Evolutionary conservation across 2,888 invertebrate species (phyloP).

Genomic region (Kryphioiulus occultus): DNA sequence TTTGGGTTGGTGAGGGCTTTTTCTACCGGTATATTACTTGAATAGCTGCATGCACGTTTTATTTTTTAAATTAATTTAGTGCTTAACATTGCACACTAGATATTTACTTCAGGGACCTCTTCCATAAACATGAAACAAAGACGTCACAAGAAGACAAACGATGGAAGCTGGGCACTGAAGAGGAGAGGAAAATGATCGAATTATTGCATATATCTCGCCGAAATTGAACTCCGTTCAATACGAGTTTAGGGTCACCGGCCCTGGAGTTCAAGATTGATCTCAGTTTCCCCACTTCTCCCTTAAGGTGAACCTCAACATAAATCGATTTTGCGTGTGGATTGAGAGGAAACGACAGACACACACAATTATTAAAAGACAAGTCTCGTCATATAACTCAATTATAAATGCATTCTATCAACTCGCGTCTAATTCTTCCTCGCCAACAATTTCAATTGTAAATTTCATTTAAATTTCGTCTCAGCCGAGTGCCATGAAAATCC

Average conservation of each 20-base stretch:
- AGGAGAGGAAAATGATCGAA: not conserved
- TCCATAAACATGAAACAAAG: no score
- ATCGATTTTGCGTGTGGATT: not conserved
- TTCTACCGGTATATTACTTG: no score
- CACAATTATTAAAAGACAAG: constrained; percentile 5
- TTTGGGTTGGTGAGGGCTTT: no score
- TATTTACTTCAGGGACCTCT: no score
- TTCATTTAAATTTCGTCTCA: not conserved
- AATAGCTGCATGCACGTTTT: no score
- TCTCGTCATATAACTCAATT: not conserved
- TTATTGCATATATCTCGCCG: not conserved
- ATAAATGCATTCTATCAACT: constrained; percentile 5
- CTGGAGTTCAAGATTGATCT: not conserved
- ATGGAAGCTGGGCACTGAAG: not conserved
- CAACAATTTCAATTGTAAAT: not conserved
- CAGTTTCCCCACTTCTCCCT: not conserved
- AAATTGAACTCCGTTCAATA: not conserved
- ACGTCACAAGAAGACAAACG: no score
- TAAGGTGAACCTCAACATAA: not conserved
- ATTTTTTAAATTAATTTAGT: no score
- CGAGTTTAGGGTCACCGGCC: not conserved
- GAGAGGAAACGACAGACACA: not conserved
- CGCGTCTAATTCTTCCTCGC: not conserved
- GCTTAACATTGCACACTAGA: no score
- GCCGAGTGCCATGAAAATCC: not conserved